Evolutionary conservation across 1,140 invertebrate genomes (phyloP), one percentile per base, ranked within the genome.

Genomic region (Drosophila simulans): DNA sequence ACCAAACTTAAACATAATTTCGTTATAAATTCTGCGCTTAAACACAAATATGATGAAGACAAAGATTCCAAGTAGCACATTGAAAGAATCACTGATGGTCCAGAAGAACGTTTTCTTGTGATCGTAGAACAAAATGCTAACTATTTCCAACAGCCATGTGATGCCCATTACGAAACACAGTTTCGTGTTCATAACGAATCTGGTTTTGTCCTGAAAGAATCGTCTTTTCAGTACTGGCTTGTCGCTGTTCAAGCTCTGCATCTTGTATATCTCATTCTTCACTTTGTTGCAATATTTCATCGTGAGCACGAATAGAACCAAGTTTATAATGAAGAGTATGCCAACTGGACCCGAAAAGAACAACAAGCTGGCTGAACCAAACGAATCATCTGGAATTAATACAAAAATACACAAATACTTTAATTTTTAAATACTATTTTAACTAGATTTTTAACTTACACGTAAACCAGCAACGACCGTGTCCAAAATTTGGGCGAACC

Each of bases 111-210:
- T 81, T 8, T 93, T 93, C 56, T 93, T 82, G 11, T 92, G 85
- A 59, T 91, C 90, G 43, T 91, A 91, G 37, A 93, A 89, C 1
- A 94, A 25, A 10, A 93, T 94, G 3, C 95, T 95, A 0, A 95
- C 59, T 2, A 96, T 92, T 88, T 96, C 96, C 1, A 94, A 92
- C 0, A 94, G 91, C 95, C 96, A 96, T 0, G 94, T 94, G 0
- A 96, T 94, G 17, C 96, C 96, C 95, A 96, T 96, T 1, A 96
- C 94, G 42, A 96, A 91, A 92, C 96, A 96, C 4, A 97, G 82
- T 80, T 96, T 96, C 0, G 95, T 91, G 69, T 95, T 96, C 91
- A 96, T 93, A 13, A 94, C 86, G 51, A 96, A 95, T 80, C 94
- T 94, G n/a, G 94, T 94, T 92, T 93, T 94, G 72, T 95, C 94